Evolutionary conservation across 2,888 invertebrate species (phyloP), one percentile per base, ranked within the genome.

Genomic region (Dasysyrphus tricinctus): DNA sequence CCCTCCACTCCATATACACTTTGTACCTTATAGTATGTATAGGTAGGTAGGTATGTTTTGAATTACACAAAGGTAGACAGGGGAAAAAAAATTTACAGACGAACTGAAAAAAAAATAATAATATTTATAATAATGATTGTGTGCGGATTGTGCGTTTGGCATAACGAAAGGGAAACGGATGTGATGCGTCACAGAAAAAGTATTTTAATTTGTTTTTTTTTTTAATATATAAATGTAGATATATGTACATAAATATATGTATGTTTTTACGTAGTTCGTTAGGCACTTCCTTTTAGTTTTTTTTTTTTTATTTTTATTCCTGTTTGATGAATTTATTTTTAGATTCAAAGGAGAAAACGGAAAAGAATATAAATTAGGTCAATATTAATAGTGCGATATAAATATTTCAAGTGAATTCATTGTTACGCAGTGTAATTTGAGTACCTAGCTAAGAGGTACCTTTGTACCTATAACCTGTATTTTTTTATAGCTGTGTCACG

Each of bases 131-230:
- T 63, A 63, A 65, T 16, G 47, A 75, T 69, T 73, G 39, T 39
- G 39, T 39, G 39, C 37, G 37, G 37, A 37, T 37, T 44, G 57
- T 77, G 72, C 77, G 59, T 81, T 76, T 51, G 65, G 77, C 72
- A 73, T 73, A 82, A 82, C 65, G 73, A 82, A 78, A 82, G 82
- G 82, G 82, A 82, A 82, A 82, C 82, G 82, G 82, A 82, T 82
- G 80, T 74, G 57, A 80, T 74, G 81, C 81, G 77, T 78, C 77
- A 56, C 61, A 61, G 39, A 61, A 37, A 37, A 73, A 67, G 7
- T 32, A 6, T 32, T 32, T 32, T 32, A 24, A 24, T 32, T 32
- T 32, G 32, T 32, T 6, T 6, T 32, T 32, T 5, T 32, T 6
- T 32, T 6, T 32, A 3, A 32, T 32, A 7, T 32, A 32, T 32